These are phyloP conservation scores for Cygnus buccinator DNA, from an alignment of 2,113 vertebrate species.

Conservation along the genomic window DNA sequence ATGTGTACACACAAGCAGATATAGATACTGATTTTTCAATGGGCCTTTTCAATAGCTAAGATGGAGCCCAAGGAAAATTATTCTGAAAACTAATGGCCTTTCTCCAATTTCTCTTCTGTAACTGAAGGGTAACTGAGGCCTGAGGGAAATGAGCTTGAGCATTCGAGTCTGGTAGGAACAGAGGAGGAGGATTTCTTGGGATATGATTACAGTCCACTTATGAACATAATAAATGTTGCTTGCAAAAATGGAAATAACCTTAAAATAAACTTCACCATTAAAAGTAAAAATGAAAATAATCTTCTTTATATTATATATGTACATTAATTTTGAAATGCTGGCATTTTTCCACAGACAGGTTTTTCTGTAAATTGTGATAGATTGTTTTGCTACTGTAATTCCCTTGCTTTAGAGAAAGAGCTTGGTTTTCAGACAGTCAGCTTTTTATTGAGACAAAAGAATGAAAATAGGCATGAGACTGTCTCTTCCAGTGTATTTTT, in stretches of 20 bases:
- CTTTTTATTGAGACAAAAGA: neutral
- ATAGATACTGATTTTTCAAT: neutral
- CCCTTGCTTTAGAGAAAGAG: neutral
- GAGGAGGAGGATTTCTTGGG: neutral
- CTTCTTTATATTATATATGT: neutral
- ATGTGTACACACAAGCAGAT: neutral
- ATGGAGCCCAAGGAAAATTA: neutral
- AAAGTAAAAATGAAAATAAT: neutral
- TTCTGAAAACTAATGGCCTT: neutral
- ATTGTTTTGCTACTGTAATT: neutral
- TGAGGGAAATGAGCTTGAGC: neutral
- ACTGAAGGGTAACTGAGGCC: neutral
- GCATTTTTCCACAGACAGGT: neutral
- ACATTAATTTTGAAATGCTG: neutral
- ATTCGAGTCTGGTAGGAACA: neutral
- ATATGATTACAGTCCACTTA: neutral
- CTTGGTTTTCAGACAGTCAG: neutral
- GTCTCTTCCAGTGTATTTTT: neutral
- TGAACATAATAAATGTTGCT: neutral
- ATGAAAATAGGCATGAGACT: neutral
- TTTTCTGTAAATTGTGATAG: neutral
- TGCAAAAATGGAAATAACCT: neutral
- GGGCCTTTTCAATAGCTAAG: neutral
- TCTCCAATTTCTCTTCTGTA: neutral
- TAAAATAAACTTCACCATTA: neutral